phyloP scores from a whole-genome alignment of 2,113 vertebrate genomes.

The Ammodytes dubius region DNA sequence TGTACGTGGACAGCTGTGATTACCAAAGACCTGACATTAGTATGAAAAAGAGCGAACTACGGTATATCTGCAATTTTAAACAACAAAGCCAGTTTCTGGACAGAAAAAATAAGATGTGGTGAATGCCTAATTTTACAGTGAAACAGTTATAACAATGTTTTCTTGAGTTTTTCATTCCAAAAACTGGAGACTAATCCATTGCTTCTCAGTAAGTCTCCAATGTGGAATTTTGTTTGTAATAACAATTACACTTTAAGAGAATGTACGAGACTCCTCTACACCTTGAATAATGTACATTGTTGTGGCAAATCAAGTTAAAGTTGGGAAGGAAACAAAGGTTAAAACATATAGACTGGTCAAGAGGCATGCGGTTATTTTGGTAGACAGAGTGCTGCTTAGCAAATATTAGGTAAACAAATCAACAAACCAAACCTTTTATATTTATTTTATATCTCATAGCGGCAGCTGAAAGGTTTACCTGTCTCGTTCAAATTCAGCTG shows the following conservation, averaged over 20 bases:
- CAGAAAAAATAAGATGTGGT: conserved; percentile 1
- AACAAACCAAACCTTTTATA: conserved; percentile 1
- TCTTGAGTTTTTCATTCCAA: background rate
- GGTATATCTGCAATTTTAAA: conserved; percentile 19
- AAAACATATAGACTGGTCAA: background rate
- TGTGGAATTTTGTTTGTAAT: background rate
- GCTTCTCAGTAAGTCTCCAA: background rate
- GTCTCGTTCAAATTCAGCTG: conserved; percentile 22
- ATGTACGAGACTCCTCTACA: too few relatives aligned
- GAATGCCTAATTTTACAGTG: conserved; percentile 5
- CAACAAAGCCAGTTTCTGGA: background rate
- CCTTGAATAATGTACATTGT: conserved; percentile 7
- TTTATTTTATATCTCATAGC: background rate
- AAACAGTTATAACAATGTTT: background rate
- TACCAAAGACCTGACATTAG: conserved; percentile 36
- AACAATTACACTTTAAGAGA: too few relatives aligned
- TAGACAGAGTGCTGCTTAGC: conserved; percentile 10
- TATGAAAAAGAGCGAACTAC: conserved; percentile 14
- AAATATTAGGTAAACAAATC: conserved; percentile 8
- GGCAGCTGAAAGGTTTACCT: background rate
- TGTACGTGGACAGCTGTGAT: conserved; percentile 37
- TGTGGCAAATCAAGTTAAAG: background rate
- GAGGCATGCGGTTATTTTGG: background rate
- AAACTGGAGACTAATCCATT: background rate
- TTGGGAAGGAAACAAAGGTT: conserved; percentile 17